Evolutionary conservation across 2,888 invertebrate genomes (phyloP).

Genomic region (Ptychoptera contaminata): DNA sequence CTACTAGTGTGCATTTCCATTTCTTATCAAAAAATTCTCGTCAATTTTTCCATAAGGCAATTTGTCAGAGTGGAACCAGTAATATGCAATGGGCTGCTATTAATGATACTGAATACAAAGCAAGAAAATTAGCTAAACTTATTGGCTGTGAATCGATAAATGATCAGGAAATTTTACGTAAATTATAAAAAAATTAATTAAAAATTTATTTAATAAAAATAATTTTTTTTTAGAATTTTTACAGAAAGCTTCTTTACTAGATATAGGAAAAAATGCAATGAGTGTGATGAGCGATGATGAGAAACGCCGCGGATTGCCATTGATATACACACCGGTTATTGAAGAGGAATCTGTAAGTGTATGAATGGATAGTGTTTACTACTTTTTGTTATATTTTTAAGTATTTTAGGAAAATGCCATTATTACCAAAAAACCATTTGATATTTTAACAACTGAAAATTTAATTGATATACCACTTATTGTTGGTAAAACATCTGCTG

Average conservation of each 20-base stretch:
- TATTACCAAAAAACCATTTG: conserved; percentile 25
- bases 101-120: conserved; percentile 14
- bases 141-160: conserved; percentile 15
- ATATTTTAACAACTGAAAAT: conserved; percentile 29
- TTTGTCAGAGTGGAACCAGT: conserved; percentile 24
- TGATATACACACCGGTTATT: conserved; percentile 22
- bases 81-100: conserved; percentile 21
- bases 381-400: not conserved
- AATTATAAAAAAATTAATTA: not conserved
- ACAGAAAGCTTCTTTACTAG: conserved; percentile 11
- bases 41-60: conserved; percentile 25
- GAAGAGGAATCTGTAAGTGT: conserved; percentile 17
- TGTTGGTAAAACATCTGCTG: conserved; percentile 37
- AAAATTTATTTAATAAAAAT: not conserved
- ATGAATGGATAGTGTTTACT: not conserved
- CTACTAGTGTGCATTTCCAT: conserved; percentile 22
- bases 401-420: conserved; percentile 14
- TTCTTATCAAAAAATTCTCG: conserved; percentile 19
- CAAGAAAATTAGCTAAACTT: conserved; percentile 18
- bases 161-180: conserved; percentile 8
- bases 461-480: conserved; percentile 35
- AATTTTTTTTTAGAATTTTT: conserved; percentile 9
- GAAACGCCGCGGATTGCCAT: conserved; percentile 19
- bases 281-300: conserved; percentile 20
- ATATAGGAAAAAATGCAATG: conserved; percentile 16